Conservation (phyloP, 2,113 vertebrate species). For the Chaetodon auriga region DNA sequence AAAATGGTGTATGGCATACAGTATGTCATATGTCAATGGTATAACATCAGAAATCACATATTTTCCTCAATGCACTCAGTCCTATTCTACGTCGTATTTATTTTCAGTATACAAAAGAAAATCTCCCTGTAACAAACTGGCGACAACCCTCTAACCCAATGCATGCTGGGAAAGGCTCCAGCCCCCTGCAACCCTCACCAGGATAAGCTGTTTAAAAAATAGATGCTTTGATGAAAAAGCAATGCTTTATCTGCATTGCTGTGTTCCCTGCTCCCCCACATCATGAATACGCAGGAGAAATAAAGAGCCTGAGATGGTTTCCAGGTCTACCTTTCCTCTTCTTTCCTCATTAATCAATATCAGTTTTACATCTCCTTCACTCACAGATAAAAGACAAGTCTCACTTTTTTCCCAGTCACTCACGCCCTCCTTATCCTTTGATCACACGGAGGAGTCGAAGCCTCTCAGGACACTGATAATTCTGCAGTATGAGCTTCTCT, state of each 20-base stretch:
- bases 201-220: constrained; percentile 61
- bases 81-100: constrained; percentile 25
- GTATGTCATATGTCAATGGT: no score
- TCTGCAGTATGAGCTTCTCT: constrained; percentile 54
- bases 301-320: constrained; percentile 26
- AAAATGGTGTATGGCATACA: no score
- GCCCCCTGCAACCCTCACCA: constrained; percentile 40
- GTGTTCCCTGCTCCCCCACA: constrained; percentile 46
- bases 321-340: constrained; percentile 48
- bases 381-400: constrained; percentile 73
- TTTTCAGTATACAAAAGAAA: constrained; percentile 32
- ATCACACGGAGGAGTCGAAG: constrained; percentile 61
- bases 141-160: constrained; percentile 26
- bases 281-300: constrained; percentile 61
- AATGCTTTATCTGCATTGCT: constrained; percentile 53
- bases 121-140: constrained; percentile 12
- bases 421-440: constrained; percentile 66
- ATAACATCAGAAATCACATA: not conserved
- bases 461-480: constrained; percentile 69
- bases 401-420: constrained; percentile 43
- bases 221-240: constrained; percentile 54
- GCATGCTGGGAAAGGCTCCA: constrained; percentile 49
- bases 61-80: constrained; percentile 2
- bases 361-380: constrained; percentile 74
- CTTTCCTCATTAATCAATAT: constrained; percentile 75